These are phyloP conservation scores for Diloba caeruleocephala DNA, from an alignment of 2,888 invertebrate species.

Conservation along the genomic window DNA sequence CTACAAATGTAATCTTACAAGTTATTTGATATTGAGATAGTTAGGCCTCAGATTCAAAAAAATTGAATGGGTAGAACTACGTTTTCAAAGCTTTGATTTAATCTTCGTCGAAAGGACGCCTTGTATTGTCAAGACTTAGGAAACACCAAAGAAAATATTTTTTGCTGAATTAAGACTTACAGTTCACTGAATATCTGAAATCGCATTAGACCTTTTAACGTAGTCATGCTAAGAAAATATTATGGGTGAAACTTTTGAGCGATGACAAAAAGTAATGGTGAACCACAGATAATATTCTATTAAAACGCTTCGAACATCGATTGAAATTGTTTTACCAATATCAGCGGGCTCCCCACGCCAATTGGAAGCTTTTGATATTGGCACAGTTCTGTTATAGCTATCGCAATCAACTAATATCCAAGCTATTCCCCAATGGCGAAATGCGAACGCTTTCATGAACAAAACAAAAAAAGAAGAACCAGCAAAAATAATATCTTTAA, in stretches of 20 bases:
- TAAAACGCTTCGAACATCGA: slow-evolving; percentile 12
- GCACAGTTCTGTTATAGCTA: slow-evolving; percentile 24
- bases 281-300: slow-evolving; percentile 16
- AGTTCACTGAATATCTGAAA: slow-evolving; percentile 47
- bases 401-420: slow-evolving; percentile 44
- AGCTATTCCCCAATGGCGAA: slow-evolving; percentile 43
- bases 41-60: slow-evolving; percentile 16
- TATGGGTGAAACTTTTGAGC: slow-evolving; percentile 34
- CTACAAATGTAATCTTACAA: slow-evolving; percentile 41
- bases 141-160: slow-evolving; percentile 40
- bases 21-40: slow-evolving; percentile 35
- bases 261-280: slow-evolving; percentile 38
- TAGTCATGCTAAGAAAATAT: slow-evolving; percentile 40
- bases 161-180: slow-evolving; percentile 36
- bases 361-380: slow-evolving; percentile 30
- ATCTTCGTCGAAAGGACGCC: slow-evolving; percentile 11
- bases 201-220: slow-evolving; percentile 45
- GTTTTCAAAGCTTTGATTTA: slow-evolving; percentile 27
- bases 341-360: no score
- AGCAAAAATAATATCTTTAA: slow-evolving; percentile 41
- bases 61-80: slow-evolving; percentile 10
- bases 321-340: slow-evolving; percentile 26
- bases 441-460: slow-evolving; percentile 17
- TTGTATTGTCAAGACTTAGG: slow-evolving; percentile 36
- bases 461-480: slow-evolving; percentile 25